These are phyloP conservation scores for Cyanoderma ruficeps DNA, from an alignment of 2,113 vertebrate genomes.

Conservation along the genomic window DNA sequence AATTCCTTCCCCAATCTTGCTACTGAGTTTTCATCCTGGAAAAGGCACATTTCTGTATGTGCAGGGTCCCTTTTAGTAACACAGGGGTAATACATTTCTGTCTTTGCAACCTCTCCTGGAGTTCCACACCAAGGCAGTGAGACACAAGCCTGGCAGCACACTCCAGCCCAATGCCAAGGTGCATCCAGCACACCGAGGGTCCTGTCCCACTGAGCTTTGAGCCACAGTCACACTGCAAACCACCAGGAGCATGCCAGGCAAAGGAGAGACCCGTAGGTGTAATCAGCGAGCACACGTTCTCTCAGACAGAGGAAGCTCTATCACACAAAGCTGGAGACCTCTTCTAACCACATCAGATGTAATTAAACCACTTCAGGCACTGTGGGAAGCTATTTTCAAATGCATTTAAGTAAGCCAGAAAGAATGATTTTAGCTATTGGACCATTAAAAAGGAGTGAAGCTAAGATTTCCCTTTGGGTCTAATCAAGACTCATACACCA, in stretches of 20 bases:
- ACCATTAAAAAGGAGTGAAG: conserved; percentile 21
- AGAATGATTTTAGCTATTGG: background rate
- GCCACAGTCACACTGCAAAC: background rate
- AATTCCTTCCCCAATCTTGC: background rate
- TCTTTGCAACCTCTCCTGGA: background rate
- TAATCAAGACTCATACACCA: conserved; percentile 10
- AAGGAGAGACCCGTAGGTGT: background rate
- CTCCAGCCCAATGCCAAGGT: background rate
- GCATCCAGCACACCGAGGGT: background rate
- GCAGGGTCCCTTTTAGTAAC: background rate
- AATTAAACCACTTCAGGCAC: conserved; percentile 45
- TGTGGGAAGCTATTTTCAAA: conserved; percentile 33
- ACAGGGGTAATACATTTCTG: background rate
- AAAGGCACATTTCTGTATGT: background rate
- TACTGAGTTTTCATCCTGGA: background rate
- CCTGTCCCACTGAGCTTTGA: background rate
- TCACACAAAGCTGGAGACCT: background rate
- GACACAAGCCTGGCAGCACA: background rate
- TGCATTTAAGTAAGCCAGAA: background rate
- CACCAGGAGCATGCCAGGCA: background rate
- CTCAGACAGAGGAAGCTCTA: background rate
- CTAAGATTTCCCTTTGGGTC: conserved; percentile 10
- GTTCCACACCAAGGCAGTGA: background rate
- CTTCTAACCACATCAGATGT: background rate
- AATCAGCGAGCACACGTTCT: fast-evolving